Evolutionary conservation across 1,140 invertebrate species (phyloP).

Genomic region (Akabosia matsudoensis): DNA sequence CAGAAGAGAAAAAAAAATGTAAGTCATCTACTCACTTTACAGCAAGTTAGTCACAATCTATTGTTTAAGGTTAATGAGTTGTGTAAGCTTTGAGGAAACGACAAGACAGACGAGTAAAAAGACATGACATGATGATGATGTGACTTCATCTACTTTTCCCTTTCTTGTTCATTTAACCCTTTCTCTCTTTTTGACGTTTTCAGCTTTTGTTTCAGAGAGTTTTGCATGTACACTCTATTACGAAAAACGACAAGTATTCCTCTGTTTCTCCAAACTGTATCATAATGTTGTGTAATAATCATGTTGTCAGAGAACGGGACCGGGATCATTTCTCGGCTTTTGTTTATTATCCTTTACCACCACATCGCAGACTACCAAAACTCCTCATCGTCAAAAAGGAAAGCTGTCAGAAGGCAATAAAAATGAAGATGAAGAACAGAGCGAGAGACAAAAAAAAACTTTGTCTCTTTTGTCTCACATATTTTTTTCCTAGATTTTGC

Average conservation of each 20-base stretch:
- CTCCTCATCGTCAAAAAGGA: neutral
- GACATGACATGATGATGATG: neutral
- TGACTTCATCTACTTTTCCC: neutral
- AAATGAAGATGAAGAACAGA: neutral
- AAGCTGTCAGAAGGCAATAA: slow-evolving; percentile 2
- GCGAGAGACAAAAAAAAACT: neutral
- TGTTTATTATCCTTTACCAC: too few species aligned
- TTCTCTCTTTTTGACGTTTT: neutral
- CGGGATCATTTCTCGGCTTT: neutral
- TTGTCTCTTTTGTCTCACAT: neutral
- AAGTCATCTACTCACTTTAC: neutral
- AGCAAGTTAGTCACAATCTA: too few species aligned
- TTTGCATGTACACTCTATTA: neutral
- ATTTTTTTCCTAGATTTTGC: slow-evolving; percentile 7
- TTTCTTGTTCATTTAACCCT: slow-evolving; percentile 19
- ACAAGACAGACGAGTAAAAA: neutral
- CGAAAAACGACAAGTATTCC: too few species aligned
- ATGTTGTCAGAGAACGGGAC: neutral
- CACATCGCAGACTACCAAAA: too few species aligned
- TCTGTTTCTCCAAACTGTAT: too few species aligned
- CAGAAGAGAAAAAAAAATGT: too few species aligned
- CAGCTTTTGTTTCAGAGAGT: neutral
- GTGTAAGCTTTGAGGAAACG: slow-evolving; percentile 19
- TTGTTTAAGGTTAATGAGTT: slow-evolving; percentile 25
- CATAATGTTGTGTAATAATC: neutral